These are phyloP conservation scores for Acanthornis magna DNA, from an alignment of 2,797 vertebrate genomes.

Conservation along the genomic window DNA sequence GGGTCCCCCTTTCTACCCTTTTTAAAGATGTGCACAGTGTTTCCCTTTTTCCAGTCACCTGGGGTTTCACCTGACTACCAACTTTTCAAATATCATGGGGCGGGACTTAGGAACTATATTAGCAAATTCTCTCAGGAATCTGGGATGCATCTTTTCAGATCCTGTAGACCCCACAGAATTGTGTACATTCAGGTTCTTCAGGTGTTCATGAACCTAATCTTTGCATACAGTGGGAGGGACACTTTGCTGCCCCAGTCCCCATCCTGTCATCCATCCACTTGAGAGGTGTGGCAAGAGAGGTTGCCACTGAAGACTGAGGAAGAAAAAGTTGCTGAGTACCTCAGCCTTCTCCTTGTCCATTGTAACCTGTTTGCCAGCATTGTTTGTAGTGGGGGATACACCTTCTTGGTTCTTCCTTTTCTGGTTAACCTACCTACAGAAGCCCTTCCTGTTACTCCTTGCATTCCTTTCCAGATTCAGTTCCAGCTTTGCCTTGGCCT, in stretches of 20 bases:
- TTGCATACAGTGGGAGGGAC: neutral
- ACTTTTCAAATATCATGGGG: neutral
- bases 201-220: neutral
- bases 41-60: neutral
- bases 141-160: neutral
- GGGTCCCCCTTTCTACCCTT: neutral
- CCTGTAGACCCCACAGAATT: neutral
- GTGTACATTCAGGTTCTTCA: neutral
- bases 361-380: neutral
- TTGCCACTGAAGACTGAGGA: neutral
- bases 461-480: neutral
- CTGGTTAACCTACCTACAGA: neutral
- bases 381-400: neutral
- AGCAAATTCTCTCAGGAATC: neutral
- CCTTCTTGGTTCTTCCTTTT: neutral
- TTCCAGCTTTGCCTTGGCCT: neutral
- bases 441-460: neutral
- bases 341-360: accelerated
- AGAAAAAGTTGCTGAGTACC: neutral
- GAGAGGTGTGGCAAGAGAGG: neutral
- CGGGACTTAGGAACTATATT: neutral
- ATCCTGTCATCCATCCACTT: neutral
- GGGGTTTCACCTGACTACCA: neutral
- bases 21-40: neutral
- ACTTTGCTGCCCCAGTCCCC: neutral